These are phyloP conservation scores for Gymnosoma rotundatum DNA, from an alignment of 2,888 invertebrate genomes.

Conservation along the genomic window DNA sequence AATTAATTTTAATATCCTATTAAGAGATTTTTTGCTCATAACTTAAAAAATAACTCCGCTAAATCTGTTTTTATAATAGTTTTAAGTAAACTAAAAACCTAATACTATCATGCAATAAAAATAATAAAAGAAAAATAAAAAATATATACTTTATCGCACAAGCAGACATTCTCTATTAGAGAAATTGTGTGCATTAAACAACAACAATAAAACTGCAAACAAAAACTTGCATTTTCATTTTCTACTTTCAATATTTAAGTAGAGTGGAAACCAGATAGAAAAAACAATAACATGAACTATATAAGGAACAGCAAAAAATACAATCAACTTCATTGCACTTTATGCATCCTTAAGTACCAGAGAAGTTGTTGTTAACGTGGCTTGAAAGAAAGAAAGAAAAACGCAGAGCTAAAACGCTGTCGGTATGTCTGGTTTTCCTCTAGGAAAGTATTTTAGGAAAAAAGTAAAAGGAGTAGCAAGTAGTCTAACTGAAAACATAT, in stretches of 20 bases:
- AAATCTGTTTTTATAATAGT: too few species aligned
- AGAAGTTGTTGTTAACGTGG: constrained; percentile 52
- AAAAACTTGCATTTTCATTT: constrained; percentile 47
- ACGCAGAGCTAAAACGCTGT: background rate
- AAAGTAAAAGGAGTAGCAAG: background rate
- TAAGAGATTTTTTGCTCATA: too few species aligned
- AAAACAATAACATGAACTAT: constrained; percentile 3
- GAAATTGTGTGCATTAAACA: constrained; percentile 58
- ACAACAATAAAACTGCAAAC: background rate
- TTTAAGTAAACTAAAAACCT: too few species aligned
- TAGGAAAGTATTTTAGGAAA: background rate
- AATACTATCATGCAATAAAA: too few species aligned
- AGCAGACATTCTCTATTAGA: constrained; percentile 30
- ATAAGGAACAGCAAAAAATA: background rate
- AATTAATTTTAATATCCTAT: too few species aligned
- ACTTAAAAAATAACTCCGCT: too few species aligned
- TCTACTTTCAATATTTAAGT: constrained; percentile 13
- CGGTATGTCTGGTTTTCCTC: background rate
- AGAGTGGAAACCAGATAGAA: constrained; percentile 16
- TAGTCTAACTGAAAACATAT: background rate
- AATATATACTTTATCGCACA: background rate
- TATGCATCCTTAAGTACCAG: constrained; percentile 13
- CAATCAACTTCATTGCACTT: constrained; percentile 27
- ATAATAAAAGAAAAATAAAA: background rate
- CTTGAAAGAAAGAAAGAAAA: constrained; percentile 35